phyloP scores from a whole-genome alignment of 2,888 invertebrate species.

The Eubasilissa splendida region DNA sequence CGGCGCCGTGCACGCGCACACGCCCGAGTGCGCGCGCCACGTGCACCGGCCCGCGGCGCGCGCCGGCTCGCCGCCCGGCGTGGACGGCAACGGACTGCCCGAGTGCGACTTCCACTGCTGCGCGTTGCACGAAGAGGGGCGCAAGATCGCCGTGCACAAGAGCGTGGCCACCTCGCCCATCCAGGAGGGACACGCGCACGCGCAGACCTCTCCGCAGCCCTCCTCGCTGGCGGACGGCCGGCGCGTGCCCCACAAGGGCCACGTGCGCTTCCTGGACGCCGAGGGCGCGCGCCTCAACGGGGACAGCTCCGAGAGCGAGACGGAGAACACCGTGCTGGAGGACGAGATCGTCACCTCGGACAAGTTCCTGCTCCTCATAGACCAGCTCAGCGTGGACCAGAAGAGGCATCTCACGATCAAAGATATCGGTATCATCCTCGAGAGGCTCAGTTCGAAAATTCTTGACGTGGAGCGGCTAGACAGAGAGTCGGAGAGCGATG shows the following conservation, averaged over 20 bases:
- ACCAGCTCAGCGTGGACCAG: constrained; percentile 93
- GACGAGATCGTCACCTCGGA: constrained; percentile 92
- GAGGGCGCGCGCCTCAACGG: constrained; percentile 79
- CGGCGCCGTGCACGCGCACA: constrained; percentile 85
- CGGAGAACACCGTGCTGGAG: constrained; percentile 93
- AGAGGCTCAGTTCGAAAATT: constrained; percentile 93
- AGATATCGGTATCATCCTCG: constrained; percentile 95
- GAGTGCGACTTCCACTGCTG: constrained; percentile 98
- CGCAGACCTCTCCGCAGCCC: constrained; percentile 78
- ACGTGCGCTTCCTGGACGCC: constrained; percentile 90
- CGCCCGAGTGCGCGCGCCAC: constrained; percentile 83
- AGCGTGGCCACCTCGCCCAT: constrained; percentile 95
- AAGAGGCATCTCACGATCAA: constrained; percentile 94
- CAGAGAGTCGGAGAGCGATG: constrained; percentile 92
- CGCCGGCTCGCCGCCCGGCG: constrained; percentile 75
- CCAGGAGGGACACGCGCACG: constrained; percentile 74
- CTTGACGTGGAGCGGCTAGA: constrained; percentile 94
- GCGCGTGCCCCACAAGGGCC: constrained; percentile 78
- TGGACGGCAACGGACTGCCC: constrained; percentile 71
- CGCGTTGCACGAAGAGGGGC: constrained; percentile 93
- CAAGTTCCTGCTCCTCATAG: constrained; percentile 93
- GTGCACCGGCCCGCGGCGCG: constrained; percentile 80
- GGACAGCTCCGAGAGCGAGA: constrained; percentile 93
- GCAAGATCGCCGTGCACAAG: constrained; percentile 92
- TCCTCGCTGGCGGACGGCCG: constrained; percentile 64